Conservation (phyloP, 2,888 invertebrate species). For the Scelioninae gen. 1 region DNA sequence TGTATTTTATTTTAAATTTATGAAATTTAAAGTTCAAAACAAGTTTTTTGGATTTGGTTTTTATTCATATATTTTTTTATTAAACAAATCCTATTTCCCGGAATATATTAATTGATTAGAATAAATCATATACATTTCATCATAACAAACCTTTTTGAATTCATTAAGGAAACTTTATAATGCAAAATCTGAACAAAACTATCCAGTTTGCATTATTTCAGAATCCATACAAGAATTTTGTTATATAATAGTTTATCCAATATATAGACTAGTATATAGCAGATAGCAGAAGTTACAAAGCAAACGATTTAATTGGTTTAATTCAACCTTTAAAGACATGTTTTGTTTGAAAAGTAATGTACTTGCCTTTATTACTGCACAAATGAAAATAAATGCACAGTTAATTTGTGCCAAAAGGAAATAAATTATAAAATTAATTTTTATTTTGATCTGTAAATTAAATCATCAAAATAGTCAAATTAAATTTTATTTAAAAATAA, state of each 20-base stretch:
- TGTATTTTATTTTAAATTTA: too few species aligned
- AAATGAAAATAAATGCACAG: not conserved
- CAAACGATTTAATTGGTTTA: constrained; percentile 3
- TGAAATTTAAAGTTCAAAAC: too few species aligned
- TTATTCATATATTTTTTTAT: too few species aligned
- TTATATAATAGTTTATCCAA: constrained; percentile 22
- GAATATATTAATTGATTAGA: too few species aligned
- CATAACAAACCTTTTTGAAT: not conserved
- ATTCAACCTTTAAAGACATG: not conserved
- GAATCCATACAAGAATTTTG: constrained; percentile 26
- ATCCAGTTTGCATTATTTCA: not conserved
- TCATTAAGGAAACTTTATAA: not conserved
- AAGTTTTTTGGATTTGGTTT: too few species aligned
- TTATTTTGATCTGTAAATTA: too few species aligned
- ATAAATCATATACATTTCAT: not conserved
- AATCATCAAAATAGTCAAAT: too few species aligned
- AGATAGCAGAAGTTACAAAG: not conserved
- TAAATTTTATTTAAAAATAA: too few species aligned
- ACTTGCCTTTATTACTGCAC: not conserved
- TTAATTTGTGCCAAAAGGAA: not conserved
- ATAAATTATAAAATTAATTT: too few species aligned
- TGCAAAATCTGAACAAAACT: not conserved
- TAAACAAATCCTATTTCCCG: too few species aligned
- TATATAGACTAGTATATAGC: constrained; percentile 2
- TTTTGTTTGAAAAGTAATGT: not conserved